Conservation (phyloP, 2,888 invertebrate genomes). For the Sphaerophoria rueppellii region DNA sequence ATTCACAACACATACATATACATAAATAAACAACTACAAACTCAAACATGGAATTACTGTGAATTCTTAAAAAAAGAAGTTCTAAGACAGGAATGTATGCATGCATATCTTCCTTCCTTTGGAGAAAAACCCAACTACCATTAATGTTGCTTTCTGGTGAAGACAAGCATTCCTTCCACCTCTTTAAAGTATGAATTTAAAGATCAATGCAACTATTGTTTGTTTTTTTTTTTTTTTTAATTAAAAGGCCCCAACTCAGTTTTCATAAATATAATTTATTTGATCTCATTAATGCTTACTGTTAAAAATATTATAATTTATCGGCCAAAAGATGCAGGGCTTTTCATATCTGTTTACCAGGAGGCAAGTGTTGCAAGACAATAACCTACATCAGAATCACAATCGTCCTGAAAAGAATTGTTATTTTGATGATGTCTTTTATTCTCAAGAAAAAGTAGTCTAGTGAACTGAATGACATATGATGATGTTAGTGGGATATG, state of each 20-base stretch:
- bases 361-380: conserved; percentile 85
- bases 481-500: conserved; percentile 10
- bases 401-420: conserved; percentile 85
- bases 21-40: conserved; percentile 16
- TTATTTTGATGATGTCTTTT: conserved; percentile 55
- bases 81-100: too few species aligned
- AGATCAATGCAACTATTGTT: too few species aligned
- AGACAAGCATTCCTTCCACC: too few species aligned
- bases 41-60: conserved; percentile 28
- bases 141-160: too few species aligned
- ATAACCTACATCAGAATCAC: conserved; percentile 85
- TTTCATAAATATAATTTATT: conserved; percentile 36
- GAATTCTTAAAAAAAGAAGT: conserved; percentile 19
- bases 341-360: conserved; percentile 78
- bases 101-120: too few species aligned
- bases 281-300: conserved; percentile 28
- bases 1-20: conserved; percentile 15
- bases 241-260: conserved; percentile 12
- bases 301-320: conserved; percentile 19
- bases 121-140: too few species aligned
- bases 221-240: too few species aligned
- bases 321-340: conserved; percentile 11
- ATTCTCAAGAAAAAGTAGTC: neutral
- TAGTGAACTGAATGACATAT: neutral
- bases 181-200: too few species aligned